Evolutionary conservation across 2,888 invertebrate genomes (phyloP).

Genomic region (Agrotis exclamationis): DNA sequence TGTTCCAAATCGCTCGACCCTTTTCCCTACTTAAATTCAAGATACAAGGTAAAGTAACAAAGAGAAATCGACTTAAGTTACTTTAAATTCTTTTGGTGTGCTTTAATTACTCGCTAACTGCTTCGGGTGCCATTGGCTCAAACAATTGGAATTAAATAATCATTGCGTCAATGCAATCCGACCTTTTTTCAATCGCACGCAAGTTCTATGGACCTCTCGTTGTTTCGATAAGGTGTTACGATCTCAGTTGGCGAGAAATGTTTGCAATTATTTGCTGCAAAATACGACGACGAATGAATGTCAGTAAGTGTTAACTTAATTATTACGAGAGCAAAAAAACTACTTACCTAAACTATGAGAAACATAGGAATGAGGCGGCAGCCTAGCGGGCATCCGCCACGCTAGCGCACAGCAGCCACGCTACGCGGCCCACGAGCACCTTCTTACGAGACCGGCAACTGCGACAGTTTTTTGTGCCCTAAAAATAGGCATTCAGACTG

Average conservation of each 20-base stretch:
- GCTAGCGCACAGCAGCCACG: slow-evolving; percentile 12
- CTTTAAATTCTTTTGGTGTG: slow-evolving; percentile 24
- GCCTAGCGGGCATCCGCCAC: slow-evolving; percentile 4
- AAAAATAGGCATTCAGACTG: slow-evolving; percentile 60
- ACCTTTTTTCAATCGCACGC: slow-evolving; percentile 18
- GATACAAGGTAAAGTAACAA: slow-evolving; percentile 34
- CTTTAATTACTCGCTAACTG: slow-evolving; percentile 29
- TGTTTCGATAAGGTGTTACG: slow-evolving; percentile 2
- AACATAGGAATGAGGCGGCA: slow-evolving; percentile 10
- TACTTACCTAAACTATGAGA: slow-evolving; percentile 29
- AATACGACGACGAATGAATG: slow-evolving; percentile 20
- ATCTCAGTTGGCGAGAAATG: slow-evolving; percentile 8
- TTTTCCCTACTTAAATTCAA: slow-evolving; percentile 49
- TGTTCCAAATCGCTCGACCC: slow-evolving; percentile 56
- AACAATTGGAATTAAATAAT: slow-evolving; percentile 36
- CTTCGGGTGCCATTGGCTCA: slow-evolving; percentile 7
- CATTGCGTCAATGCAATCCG: slow-evolving; percentile 29
- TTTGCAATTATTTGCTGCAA: slow-evolving; percentile 19
- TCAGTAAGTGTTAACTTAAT: slow-evolving; percentile 33
- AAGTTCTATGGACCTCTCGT: slow-evolving; percentile 6
- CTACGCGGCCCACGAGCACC: slow-evolving; percentile 21
- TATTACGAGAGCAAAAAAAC: slow-evolving; percentile 45
- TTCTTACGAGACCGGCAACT: slow-evolving; percentile 52
- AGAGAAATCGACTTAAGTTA: slow-evolving; percentile 30
- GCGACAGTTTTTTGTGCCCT: slow-evolving; percentile 62